Base-by-base conservation (phyloP, 64 coral and sea anemone species). In the Pocillopora verrucosa region DNA sequence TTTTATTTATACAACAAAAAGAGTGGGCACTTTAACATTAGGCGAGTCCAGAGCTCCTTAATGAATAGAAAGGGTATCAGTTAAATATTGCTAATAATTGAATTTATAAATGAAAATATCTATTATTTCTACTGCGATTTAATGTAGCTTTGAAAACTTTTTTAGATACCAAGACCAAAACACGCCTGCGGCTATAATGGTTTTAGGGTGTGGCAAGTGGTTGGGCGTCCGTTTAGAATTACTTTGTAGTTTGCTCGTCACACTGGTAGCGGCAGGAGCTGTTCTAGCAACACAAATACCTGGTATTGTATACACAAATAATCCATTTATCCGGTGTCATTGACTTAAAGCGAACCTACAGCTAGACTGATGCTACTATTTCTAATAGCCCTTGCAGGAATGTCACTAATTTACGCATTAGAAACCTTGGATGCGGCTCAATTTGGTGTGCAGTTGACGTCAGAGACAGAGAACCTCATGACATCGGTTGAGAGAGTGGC, bases 381-480 rank as follows among this genome's bases (percentile, higher is more conserved):
- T 70, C 20, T 25, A 20, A 24, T 64, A 93, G 91, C 91, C 22
- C 61, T 93, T 57, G 86, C 86, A 80, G 91, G 91, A 3, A 16
- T 92, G 60, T 92, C 90, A 7, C 59, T 92, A 22, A 79, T 67
- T 0, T 92, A 92, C 60, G 83, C 82, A 20, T 24, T 92, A 14
- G 81, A 92, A 19, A 84, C 90, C 9, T 83, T 92, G 61, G 90
- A 92, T 62, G 84, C 90, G 22, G 83, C 90, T 26, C 90, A 92
- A 38, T 92, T 86, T 36, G 90, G 90, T 5, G 74, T 92, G 7
- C 90, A 84, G 13, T 75, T 68, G 45, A 78, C 58, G 22, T 92
- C 90, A 12, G 90, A 92, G 83, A 92, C 82, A 68, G 92, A 93
- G 60, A 96, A 83, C 65, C 87, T 92, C 17, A 96, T 96, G 94